A percentile compares a stretch with the other conserved stretches of the same genome.
Evolutionary conservation across 1,140 invertebrate genomes (phyloP).

Genomic region (Drosophila parabipectinata): DNA sequence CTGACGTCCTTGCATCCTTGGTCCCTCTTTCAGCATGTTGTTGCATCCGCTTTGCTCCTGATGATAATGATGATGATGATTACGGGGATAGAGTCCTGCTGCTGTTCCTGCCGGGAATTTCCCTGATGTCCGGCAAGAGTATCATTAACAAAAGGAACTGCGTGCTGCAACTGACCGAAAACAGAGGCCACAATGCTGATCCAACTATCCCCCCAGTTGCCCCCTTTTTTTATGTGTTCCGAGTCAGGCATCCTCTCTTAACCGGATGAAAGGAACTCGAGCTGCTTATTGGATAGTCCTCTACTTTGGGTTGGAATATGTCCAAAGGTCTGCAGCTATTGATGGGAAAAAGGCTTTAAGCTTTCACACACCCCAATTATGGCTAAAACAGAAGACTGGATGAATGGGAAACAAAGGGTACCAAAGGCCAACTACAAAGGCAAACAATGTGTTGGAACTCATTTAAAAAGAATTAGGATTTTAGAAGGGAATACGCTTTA

Average conservation of each 20-base stretch:
- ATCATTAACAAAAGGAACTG: conserved; percentile 81
- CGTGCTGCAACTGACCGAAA: conserved; percentile 69
- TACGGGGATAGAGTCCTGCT: conserved; percentile 7
- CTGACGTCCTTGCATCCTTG: conserved; percentile 12
- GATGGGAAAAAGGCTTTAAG: conserved; percentile 39
- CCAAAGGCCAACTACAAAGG: not conserved
- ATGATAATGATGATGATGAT: conserved; percentile 48
- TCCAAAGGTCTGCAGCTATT: conserved; percentile 39
- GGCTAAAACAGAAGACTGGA: conserved; percentile 6
- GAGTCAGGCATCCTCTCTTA: conserved; percentile 14
- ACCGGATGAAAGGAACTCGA: conserved; percentile 55
- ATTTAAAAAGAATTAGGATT: not conserved
- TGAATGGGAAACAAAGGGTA: not conserved
- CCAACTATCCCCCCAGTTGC: conserved; percentile 10
- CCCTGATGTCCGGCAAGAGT: conserved; percentile 71
- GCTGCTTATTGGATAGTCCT: conserved; percentile 65
- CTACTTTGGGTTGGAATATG: not conserved
- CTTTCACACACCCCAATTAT: conserved; percentile 47
- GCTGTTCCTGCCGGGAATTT: conserved; percentile 40
- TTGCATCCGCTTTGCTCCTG: conserved; percentile 49
- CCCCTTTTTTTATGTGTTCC: not conserved
- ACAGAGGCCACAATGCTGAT: conserved; percentile 24
- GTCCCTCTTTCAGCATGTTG: conserved; percentile 21
- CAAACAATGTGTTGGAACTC: not conserved
- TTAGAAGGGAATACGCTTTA: not conserved